Evolutionary conservation across 2,797 vertebrate species (phyloP), one percentile per base, ranked within the genome.

Genomic region (Babyrousa celebensis): DNA sequence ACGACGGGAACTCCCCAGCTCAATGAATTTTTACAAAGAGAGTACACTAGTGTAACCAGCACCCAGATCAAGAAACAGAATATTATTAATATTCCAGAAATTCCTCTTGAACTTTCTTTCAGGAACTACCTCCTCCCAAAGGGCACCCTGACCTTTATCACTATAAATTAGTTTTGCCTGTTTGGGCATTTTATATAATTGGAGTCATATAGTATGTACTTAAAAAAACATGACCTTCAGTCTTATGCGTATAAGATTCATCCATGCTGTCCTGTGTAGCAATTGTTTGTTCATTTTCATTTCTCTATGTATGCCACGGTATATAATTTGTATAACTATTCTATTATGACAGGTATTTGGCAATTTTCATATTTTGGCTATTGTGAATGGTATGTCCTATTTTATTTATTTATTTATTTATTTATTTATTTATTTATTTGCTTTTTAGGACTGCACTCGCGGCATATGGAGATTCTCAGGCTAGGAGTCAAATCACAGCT

Each of bases 71-170:
- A 92, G 80, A 90, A 92, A 84, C 18, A 32, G 52, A 74, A 85
- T 87, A 89, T 70, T 54, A 78, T 54, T 75, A 87, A 80, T 15
- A 23, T 52, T 90, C 29, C 27, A 92, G 63, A 80, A 92, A 29
- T 52, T 14, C 4, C n/a, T 60, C 32, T 84, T 65, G 18, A 10
- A 80, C 17, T 82, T 89, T 23, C 36, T 71, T 89, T 43, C 36
- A 74, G 43, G 65, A 86, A 84, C 71, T 86, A 54, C 6, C 12
- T 16, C 36, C 16, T 79, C 43, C 67, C 16, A 60, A 62, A 9
- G 36, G 20, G 2, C 9, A 40, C 62, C 32, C 40, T 74, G 48
- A 85, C 83, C 88, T 95, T 58, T 88, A 80, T 87, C 10, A 75
- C 20, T 93, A 12, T n/a, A 75, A 58, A n/a, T 89, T 20, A n/a